These are phyloP conservation scores for Caenorhabditis sp. DNA, from an alignment of 2,888 invertebrate genomes.

Conservation along the genomic window DNA sequence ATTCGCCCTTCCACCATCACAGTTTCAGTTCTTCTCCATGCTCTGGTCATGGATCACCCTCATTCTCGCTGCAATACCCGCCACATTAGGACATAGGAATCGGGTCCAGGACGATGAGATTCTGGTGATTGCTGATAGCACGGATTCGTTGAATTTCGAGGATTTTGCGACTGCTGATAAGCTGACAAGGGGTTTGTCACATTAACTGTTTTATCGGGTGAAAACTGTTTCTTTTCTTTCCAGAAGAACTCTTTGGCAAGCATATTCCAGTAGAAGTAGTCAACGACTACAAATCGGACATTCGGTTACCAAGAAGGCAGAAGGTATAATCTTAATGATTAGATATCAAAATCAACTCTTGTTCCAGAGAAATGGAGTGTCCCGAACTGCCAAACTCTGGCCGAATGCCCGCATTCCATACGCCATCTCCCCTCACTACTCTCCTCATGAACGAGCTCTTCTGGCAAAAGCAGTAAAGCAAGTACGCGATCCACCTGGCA, in stretches of 20 bases:
- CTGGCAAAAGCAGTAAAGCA: constrained; percentile 83
- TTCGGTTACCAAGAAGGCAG: constrained; percentile 69
- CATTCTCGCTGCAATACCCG: constrained; percentile 47
- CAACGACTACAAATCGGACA: constrained; percentile 78
- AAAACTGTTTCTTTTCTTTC: constrained; percentile 8
- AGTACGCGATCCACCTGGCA: constrained; percentile 51
- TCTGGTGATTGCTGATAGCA: constrained; percentile 38
- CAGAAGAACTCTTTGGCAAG: constrained; percentile 76
- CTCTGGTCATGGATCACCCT: constrained; percentile 61
- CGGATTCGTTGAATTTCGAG: constrained; percentile 39
- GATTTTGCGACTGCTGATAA: constrained; percentile 59
- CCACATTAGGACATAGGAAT: constrained; percentile 52
- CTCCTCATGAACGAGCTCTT: constrained; percentile 81
- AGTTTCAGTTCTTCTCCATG: constrained; percentile 64
- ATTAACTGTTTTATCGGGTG: not conserved
- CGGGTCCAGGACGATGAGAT: constrained; percentile 45
- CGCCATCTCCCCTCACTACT: constrained; percentile 82
- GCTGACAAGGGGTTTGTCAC: constrained; percentile 44
- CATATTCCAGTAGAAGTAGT: constrained; percentile 79
- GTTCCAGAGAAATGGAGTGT: constrained; percentile 80
- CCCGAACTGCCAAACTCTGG: constrained; percentile 82
- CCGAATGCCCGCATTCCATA: constrained; percentile 83
- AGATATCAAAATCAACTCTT: not conserved
- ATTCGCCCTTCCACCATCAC: constrained; percentile 18
- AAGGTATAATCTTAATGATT: constrained; percentile 41